These are phyloP conservation scores for Drosophila algonquin DNA, from an alignment of 2,888 invertebrate genomes.

Conservation along the genomic window DNA sequence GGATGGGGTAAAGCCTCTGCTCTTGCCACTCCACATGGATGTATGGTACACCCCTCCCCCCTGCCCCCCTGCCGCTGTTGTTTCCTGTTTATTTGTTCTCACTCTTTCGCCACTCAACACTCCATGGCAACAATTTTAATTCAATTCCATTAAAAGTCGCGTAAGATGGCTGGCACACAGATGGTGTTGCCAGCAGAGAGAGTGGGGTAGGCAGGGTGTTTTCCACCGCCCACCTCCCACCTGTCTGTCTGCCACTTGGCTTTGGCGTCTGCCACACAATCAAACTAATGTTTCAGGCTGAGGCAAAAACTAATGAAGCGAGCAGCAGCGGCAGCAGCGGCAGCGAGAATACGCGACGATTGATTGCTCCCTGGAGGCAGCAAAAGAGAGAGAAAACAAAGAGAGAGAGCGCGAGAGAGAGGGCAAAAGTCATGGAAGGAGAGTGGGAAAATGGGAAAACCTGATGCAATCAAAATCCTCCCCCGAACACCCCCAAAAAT, in stretches of 20 bases:
- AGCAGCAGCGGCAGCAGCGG: slow-evolving; percentile 43
- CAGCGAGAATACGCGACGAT: slow-evolving; percentile 71
- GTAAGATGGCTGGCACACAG: slow-evolving; percentile 57
- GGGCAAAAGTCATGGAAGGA: slow-evolving; percentile 37
- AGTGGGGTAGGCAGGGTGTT: background rate
- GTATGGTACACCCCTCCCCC: background rate
- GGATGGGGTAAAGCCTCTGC: background rate
- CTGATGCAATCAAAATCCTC: slow-evolving; percentile 65
- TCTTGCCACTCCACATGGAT: background rate
- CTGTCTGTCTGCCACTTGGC: slow-evolving; percentile 14
- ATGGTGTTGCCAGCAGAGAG: slow-evolving; percentile 54
- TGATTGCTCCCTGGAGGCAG: slow-evolving; percentile 81
- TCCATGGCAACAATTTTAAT: slow-evolving; percentile 71
- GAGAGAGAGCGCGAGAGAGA: slow-evolving; percentile 23
- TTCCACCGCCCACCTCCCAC: slow-evolving; percentile 12
- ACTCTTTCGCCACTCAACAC: slow-evolving; percentile 36
- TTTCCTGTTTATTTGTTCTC: slow-evolving; percentile 1
- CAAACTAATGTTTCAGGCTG: slow-evolving; percentile 62
- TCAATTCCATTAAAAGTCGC: slow-evolving; percentile 75
- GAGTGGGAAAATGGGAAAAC: slow-evolving; percentile 27
- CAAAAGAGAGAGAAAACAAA: slow-evolving; percentile 35
- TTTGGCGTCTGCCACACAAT: slow-evolving; percentile 44
- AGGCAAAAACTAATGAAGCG: slow-evolving; percentile 75
- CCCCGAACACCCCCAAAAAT: slow-evolving; percentile 15
- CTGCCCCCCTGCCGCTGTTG: background rate